A percentile compares a stretch with the other conserved stretches of the same genome.
Evolutionary conservation across 2,888 invertebrate species (phyloP).

Genomic region (Sarcophaga caerulescens): DNA sequence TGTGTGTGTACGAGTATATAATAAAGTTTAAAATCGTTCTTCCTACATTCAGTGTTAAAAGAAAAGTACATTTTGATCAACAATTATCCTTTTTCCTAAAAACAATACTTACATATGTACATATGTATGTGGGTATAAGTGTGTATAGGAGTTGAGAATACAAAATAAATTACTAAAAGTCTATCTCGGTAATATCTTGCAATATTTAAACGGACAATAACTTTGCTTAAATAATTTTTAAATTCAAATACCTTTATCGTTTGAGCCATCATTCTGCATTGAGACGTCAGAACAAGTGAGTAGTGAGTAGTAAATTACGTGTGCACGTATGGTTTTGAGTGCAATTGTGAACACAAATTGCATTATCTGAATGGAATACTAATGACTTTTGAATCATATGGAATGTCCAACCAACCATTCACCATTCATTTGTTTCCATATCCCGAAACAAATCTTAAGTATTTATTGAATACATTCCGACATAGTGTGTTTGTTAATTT

Average conservation of each 20-base stretch:
- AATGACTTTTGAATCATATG: constrained; percentile 50
- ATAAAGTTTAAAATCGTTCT: not conserved
- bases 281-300: constrained; percentile 18
- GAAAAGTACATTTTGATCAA: no score
- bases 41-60: not conserved
- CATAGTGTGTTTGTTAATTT: constrained; percentile 13
- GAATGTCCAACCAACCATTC: constrained; percentile 27
- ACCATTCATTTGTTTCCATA: constrained; percentile 11
- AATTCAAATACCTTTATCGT: constrained; percentile 41
- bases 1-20: not conserved
- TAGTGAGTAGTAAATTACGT: constrained; percentile 21
- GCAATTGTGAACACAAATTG: constrained; percentile 33
- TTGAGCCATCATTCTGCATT: constrained; percentile 38
- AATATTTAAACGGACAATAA: not conserved
- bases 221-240: constrained; percentile 30
- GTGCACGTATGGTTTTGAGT: not conserved
- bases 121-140: no score
- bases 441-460: constrained; percentile 36
- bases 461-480: constrained; percentile 26
- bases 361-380: constrained; percentile 60
- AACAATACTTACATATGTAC: no score
- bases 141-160: no score
- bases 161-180: no score
- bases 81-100: no score
- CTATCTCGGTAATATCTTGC: no score